phyloP scores from a whole-genome alignment of 2,888 invertebrate species.

The Syritta pipiens region DNA sequence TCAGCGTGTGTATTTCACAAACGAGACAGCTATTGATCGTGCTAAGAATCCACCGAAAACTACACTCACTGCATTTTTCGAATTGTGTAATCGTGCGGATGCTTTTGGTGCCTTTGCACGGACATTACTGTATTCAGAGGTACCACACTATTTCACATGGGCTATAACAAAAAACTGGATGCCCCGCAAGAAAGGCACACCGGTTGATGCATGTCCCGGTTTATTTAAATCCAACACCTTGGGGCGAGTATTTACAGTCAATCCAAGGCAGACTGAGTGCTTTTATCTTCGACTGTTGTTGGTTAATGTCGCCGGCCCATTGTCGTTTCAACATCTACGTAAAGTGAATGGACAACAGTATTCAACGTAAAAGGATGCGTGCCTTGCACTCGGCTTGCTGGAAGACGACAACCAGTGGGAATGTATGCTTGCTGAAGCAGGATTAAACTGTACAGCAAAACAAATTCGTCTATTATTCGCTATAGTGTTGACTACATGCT shows the following conservation, averaged over 20 bases:
- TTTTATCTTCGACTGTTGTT: conserved; percentile 12
- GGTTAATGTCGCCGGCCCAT: neutral
- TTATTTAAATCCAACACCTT: too few relatives aligned
- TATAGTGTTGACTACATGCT: too few relatives aligned
- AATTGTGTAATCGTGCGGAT: conserved; percentile 13
- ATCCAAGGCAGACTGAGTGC: neutral
- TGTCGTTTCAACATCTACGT: conserved; percentile 51
- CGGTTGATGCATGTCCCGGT: conserved; percentile 15
- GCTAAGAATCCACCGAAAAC: neutral
- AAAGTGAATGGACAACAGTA: conserved; percentile 39
- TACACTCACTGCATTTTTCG: neutral
- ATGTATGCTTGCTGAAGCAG: conserved; percentile 10
- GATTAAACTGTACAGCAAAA: neutral
- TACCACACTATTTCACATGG: conserved; percentile 75
- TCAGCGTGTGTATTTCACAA: conserved; percentile 69
- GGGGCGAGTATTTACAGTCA: neutral
- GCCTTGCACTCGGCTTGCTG: conserved; percentile 29
- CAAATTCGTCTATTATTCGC: conserved; percentile 26
- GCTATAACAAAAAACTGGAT: too few relatives aligned
- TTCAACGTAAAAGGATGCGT: conserved; percentile 2
- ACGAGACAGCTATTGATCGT: neutral
- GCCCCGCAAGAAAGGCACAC: too few relatives aligned
- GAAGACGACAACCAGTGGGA: conserved; percentile 47
- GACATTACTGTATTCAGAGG: conserved; percentile 71
- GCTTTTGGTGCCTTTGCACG: neutral